phyloP scores from a whole-genome alignment of 2,797 vertebrate species.

The Anabacerthia variegaticeps region DNA sequence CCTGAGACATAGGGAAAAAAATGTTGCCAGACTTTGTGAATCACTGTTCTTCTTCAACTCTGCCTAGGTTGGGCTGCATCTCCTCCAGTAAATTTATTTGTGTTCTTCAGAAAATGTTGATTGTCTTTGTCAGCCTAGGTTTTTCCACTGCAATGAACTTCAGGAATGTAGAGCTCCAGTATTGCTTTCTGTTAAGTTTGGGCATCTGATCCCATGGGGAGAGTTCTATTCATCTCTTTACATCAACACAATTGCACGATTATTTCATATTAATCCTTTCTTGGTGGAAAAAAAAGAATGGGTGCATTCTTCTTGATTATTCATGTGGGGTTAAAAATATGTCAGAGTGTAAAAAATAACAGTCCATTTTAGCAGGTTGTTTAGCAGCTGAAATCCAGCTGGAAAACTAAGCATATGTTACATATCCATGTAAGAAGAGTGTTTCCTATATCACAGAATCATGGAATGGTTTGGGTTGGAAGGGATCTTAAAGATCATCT shows the following conservation, averaged over 20 bases:
- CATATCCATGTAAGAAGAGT: background rate
- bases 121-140: background rate
- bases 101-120: background rate
- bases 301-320: background rate
- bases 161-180: background rate
- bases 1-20: background rate
- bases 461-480: background rate
- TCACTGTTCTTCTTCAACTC: background rate
- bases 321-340: background rate
- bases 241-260: background rate
- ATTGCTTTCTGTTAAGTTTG: background rate
- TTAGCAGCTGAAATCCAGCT: background rate
- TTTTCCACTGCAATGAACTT: background rate
- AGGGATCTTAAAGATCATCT: background rate
- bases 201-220: background rate
- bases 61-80: background rate
- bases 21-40: background rate
- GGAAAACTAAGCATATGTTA: background rate
- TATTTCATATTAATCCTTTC: background rate
- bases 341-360: background rate
- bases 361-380: background rate
- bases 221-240: background rate
- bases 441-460: background rate
- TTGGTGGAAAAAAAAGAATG: rapidly evolving
- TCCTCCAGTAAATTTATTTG: background rate